phyloP scores from a whole-genome alignment of 2,888 invertebrate species.

The Latrodectus hesperus region DNA sequence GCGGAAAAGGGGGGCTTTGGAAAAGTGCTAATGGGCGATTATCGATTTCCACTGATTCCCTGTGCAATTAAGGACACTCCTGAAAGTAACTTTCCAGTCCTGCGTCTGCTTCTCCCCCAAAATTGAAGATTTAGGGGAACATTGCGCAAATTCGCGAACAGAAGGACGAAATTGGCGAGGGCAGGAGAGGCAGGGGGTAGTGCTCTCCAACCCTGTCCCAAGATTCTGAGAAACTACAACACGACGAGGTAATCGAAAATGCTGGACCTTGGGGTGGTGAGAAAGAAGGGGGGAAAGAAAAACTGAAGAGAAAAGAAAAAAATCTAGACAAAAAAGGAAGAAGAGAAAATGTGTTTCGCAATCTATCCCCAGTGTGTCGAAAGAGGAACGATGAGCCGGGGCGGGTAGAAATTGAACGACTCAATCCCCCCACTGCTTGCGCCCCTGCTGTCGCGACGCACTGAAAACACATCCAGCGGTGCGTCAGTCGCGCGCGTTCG shows the following conservation, averaged over 20 bases:
- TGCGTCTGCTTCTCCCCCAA: neutral
- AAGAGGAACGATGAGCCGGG: neutral
- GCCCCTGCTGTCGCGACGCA: constrained; percentile 21
- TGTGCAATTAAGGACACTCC: constrained; percentile 15
- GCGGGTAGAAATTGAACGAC: neutral
- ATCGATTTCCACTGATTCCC: constrained; percentile 4
- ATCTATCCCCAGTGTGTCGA: constrained; percentile 32
- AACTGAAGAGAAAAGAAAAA: constrained; percentile 2
- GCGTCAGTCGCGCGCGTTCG: constrained; percentile 35
- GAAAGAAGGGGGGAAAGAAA: constrained; percentile 7
- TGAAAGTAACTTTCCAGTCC: constrained; percentile 2
- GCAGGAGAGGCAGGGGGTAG: constrained; percentile 12
- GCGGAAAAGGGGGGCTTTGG: neutral
- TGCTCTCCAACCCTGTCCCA: neutral
- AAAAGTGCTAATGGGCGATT: neutral
- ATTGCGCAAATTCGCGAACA: constrained; percentile 3
- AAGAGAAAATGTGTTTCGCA: constrained; percentile 11
- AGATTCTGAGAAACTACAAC: neutral
- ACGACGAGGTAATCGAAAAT: constrained; percentile 27
- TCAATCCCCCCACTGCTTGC: neutral
- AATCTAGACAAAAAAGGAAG: neutral
- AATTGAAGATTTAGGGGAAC: neutral
- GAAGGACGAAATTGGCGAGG: neutral
- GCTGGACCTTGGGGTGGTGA: constrained; percentile 7
- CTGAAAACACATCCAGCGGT: constrained; percentile 37